These are phyloP conservation scores for Gobius niger DNA, from an alignment of 2,113 vertebrate genomes.

Conservation along the genomic window DNA sequence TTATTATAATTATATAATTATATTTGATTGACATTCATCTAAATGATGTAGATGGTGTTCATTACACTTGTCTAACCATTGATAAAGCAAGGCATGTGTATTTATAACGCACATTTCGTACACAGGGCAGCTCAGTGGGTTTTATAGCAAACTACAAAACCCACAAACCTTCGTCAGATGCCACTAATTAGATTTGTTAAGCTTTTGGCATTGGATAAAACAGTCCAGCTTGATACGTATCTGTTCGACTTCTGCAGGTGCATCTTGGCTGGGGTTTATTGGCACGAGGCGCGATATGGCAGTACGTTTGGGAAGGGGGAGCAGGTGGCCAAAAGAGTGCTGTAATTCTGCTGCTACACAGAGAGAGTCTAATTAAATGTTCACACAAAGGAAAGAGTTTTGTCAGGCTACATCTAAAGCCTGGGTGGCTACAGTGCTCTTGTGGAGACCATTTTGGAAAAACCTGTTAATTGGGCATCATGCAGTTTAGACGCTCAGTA, in stretches of 20 bases:
- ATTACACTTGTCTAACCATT: no score
- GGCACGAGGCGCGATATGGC: not conserved
- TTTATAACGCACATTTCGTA: no score
- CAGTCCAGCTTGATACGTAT: not conserved
- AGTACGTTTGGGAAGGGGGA: constrained; percentile 25
- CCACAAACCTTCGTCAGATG: not conserved
- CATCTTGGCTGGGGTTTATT: constrained; percentile 10
- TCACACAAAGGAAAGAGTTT: constrained; percentile 13
- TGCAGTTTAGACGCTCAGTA: constrained; percentile 1
- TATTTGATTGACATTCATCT: no score
- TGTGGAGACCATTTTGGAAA: constrained; percentile 4
- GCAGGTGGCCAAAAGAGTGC: constrained; percentile 48
- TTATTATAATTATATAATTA: no score
- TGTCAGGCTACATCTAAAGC: constrained; percentile 1
- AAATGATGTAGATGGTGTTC: no score
- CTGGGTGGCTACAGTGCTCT: not conserved
- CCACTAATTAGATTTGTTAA: constrained; percentile 12
- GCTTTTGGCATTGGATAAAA: not conserved
- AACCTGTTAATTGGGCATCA: constrained; percentile 15
- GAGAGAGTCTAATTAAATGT: constrained; percentile 35
- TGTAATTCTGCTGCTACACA: constrained; percentile 35
- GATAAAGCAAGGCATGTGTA: no score
- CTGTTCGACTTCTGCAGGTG: constrained; percentile 3
- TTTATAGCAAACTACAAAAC: not conserved
- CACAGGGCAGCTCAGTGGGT: no score